Evolutionary conservation across 2,888 invertebrate species (phyloP), one percentile per base, ranked within the genome.

Genomic region (Cenopis cana): DNA sequence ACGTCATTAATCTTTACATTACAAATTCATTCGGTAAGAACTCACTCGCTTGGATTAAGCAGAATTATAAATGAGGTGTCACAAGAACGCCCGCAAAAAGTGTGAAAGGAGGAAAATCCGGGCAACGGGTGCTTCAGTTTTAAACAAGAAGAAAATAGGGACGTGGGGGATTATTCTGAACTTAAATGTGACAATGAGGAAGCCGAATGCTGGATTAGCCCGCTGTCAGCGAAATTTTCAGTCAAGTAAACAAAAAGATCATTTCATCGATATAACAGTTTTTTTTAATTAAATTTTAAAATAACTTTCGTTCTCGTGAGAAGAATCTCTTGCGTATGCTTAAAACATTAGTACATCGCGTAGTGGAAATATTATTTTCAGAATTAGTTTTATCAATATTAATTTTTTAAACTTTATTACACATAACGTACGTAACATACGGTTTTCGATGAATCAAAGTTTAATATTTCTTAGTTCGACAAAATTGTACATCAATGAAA

Each of bases 61-160:
- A 83, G 89, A 90, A 91, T 91, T 91, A 92, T 92, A 92, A 92
- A 93, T 93, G 92, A 90, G 87, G 89, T 93, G 92, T 90, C 91
- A 91, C 89, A 79, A 79, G 84, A 88, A 86, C 80, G 83, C 82
- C 79, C 78, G 82, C 87, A 93, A 93, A 93, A 92, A 92, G 86
- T 84, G 86, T 85, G 85, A 85, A 89, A 84, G 82, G 83, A 85
- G 85, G 85, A 81, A 87, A 87, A 82, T 83, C 85, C 82, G 83
- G 81, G 82, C 78, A 77, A 78, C 76, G 80, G 79, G 81, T 83
- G 85, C 85, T 88, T 84, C 88, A 83, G 87, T 88, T 89, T 89
- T 88, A 85, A 87, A 89, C 83, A 84, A 69, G 77, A 82, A 85
- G 82, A 83, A 86, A 88, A 87, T 85, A 83, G 85, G 81, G 75